Percentiles rank a stretch among this genome's conserved stretches.
Evolutionary conservation across 2,888 invertebrate genomes (phyloP).

Genomic region (Phania funesta): DNA sequence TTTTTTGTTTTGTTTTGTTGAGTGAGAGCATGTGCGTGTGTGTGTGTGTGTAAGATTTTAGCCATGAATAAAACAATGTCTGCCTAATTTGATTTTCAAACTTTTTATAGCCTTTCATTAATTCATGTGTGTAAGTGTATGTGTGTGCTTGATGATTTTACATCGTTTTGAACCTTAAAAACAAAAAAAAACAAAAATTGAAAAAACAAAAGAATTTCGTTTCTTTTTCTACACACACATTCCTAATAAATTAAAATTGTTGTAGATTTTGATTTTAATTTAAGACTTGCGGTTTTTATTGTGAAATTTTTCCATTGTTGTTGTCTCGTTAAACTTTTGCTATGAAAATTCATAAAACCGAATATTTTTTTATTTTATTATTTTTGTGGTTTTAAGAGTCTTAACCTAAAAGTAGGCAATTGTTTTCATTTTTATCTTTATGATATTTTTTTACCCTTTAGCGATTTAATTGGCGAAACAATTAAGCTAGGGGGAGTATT

Average conservation of each 20-base stretch:
- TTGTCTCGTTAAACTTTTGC: not conserved
- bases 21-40: not conserved
- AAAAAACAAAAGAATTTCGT: not conserved
- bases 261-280: constrained; percentile 37
- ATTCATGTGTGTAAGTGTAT: not conserved
- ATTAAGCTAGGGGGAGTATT: not conserved
- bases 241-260: constrained; percentile 49
- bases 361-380: not conserved
- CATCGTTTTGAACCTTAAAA: not conserved
- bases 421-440: not conserved
- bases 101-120: not conserved
- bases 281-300: constrained; percentile 42
- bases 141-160: not conserved
- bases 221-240: not conserved
- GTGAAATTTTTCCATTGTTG: not conserved
- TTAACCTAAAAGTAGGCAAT: constrained; percentile 19
- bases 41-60: not conserved
- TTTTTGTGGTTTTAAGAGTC: constrained; percentile 9
- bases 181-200: too few species aligned
- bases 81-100: constrained; percentile 44
- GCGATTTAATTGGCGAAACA: not conserved
- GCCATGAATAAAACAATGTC: not conserved
- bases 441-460: not conserved
- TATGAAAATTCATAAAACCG: constrained; percentile 4
- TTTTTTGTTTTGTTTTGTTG: constrained; percentile 11